These are phyloP conservation scores for Laupala kohalensis DNA, from an alignment of 1,140 invertebrate genomes.

Conservation along the genomic window DNA sequence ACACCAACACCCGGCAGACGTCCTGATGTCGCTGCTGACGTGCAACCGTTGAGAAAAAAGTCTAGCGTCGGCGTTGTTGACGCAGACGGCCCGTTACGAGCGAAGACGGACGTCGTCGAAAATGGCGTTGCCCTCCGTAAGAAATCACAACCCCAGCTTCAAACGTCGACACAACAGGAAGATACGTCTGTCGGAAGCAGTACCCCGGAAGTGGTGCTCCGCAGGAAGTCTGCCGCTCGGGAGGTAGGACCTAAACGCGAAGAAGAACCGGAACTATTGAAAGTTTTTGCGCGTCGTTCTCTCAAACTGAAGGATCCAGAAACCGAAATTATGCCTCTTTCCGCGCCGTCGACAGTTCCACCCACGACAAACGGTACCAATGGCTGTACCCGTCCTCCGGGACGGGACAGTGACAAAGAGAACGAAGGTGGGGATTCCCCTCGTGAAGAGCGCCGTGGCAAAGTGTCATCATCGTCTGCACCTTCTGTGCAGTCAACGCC, in stretches of 20 bases:
- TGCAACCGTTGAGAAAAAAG: background rate
- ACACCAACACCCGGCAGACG: too few species aligned
- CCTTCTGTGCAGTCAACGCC: slow-evolving; percentile 27
- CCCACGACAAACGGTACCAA: slow-evolving; percentile 11
- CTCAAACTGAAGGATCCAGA: slow-evolving; percentile 58
- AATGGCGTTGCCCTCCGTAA: background rate
- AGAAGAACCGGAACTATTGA: slow-evolving; percentile 61
- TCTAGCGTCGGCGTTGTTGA: background rate
- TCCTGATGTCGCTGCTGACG: too few species aligned
- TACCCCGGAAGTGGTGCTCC: slow-evolving; percentile 5
- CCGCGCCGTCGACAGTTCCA: slow-evolving; percentile 28
- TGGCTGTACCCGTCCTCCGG: slow-evolving; percentile 19
- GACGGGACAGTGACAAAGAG: slow-evolving; percentile 49
- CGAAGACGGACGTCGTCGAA: too few species aligned
- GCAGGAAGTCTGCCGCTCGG: slow-evolving; percentile 7
- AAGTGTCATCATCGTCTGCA: slow-evolving; percentile 24
- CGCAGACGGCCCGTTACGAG: too few species aligned
- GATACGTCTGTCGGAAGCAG: too few species aligned
- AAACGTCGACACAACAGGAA: too few species aligned
- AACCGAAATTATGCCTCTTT: slow-evolving; percentile 38
- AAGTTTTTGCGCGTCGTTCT: slow-evolving; percentile 62
- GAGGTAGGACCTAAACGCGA: slow-evolving; percentile 29
- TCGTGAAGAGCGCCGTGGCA: slow-evolving; percentile 23
- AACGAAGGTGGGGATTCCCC: slow-evolving; percentile 36
- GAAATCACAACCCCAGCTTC: background rate